Percentiles rank a stretch among this genome's conserved stretches.
phyloP scores from a whole-genome alignment of 2,797 vertebrate genomes.

The Coranthus polyacanthus region DNA sequence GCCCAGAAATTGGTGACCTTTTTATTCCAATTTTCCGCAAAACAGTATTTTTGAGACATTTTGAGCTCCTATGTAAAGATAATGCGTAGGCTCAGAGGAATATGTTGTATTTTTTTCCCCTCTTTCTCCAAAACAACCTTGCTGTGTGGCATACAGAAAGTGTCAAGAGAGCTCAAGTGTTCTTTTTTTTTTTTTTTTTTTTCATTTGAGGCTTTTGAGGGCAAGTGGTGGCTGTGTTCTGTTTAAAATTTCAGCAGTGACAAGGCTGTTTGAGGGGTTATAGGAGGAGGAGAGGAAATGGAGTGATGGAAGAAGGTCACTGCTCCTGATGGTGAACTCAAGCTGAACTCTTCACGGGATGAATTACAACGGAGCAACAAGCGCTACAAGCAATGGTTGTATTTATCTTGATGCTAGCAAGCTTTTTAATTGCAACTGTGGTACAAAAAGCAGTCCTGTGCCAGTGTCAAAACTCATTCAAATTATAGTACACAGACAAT shows the following conservation, averaged over 20 bases:
- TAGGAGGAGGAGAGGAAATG: conserved; percentile 43
- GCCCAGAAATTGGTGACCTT: conserved; percentile 18
- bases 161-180: conserved; percentile 17
- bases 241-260: conserved; percentile 71
- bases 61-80: conserved; percentile 12
- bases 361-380: conserved; percentile 6
- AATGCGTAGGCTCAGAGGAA: conserved; percentile 5
- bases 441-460: no score
- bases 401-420: no score
- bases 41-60: conserved; percentile 14
- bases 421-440: no score
- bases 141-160: not conserved
- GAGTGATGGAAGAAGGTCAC: conserved; percentile 34
- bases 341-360: conserved; percentile 53
- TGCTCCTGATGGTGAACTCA: conserved; percentile 58
- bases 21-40: conserved; percentile 16
- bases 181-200: conserved; percentile 23
- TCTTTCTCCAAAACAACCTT: conserved; percentile 14
- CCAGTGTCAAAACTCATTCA: no score
- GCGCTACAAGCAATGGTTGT: no score
- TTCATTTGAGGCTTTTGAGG: conserved; percentile 46
- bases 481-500: no score
- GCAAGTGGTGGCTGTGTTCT: conserved; percentile 66
- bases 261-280: conserved; percentile 42
- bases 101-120: conserved; percentile 1